These are phyloP conservation scores for Cyprinella venusta DNA, from an alignment of 2,797 vertebrate species.

Conservation along the genomic window DNA sequence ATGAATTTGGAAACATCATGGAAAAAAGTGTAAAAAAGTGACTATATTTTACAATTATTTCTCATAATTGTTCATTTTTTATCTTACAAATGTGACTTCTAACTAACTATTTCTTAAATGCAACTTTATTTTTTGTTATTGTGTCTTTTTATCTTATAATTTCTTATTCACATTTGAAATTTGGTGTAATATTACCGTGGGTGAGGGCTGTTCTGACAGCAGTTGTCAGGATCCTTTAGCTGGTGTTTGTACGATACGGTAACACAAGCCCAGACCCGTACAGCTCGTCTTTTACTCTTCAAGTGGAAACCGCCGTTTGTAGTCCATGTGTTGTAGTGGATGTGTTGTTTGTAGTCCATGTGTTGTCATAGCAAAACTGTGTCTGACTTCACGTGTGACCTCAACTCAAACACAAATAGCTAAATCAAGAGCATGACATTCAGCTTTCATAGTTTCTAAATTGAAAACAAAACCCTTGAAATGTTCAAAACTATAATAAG, in stretches of 20 bases:
- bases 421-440: neutral
- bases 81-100: neutral
- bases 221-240: neutral
- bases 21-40: no score
- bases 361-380: slow-evolving; percentile 40
- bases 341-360: slow-evolving; percentile 44
- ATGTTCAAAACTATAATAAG: neutral
- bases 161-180: neutral
- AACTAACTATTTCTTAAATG: neutral
- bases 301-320: slow-evolving; percentile 36
- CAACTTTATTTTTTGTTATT: neutral
- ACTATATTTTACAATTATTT: no score
- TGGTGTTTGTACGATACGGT: neutral
- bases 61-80: no score
- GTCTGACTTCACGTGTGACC: slow-evolving; percentile 21
- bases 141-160: neutral
- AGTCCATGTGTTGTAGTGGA: slow-evolving; percentile 41
- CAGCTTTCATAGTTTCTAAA: neutral
- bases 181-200: neutral
- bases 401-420: neutral
- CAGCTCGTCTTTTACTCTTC: slow-evolving; percentile 32
- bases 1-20: neutral
- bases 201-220: neutral
- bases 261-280: slow-evolving; percentile 53
- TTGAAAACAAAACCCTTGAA: neutral